A percentile compares a stretch with the other conserved stretches of the same genome.
Conservation (phyloP, 1,140 invertebrate genomes). For the Microplitis mediator region DNA sequence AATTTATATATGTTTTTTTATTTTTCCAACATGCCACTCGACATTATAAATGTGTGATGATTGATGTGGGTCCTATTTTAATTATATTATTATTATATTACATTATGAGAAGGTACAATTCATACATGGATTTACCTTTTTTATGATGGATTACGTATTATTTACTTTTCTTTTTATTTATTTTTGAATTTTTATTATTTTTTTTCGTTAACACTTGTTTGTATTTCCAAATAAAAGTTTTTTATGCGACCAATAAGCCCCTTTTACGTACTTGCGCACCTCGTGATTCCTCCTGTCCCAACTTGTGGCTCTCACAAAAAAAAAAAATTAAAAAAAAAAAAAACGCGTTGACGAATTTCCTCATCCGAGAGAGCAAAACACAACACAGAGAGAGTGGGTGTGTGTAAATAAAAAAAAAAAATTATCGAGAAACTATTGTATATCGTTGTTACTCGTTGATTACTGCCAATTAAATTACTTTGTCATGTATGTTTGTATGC, state of each 20-base stretch:
- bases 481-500: not conserved
- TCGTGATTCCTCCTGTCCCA: constrained; percentile 32
- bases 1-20: no score
- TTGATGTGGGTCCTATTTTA: no score
- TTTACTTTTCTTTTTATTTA: constrained; percentile 22
- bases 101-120: no score
- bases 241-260: constrained; percentile 17
- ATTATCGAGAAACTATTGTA: not conserved
- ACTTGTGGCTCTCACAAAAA: constrained; percentile 60
- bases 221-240: constrained; percentile 9
- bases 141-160: not conserved
- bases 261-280: constrained; percentile 36
- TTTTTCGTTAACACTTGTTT: not conserved
- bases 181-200: not conserved
- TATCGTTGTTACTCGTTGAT: constrained; percentile 15
- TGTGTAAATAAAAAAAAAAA: constrained; percentile 21
- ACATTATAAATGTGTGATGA: no score
- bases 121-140: not conserved
- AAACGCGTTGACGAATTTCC: constrained; percentile 44
- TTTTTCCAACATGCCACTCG: no score
- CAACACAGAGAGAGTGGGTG: constrained; percentile 25
- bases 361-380: constrained; percentile 5
- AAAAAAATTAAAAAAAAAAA: constrained; percentile 7
- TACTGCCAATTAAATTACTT: constrained; percentile 14
- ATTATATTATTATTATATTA: no score